phyloP scores from a whole-genome alignment of 2,888 invertebrate genomes.

The Thalpophila matura region DNA sequence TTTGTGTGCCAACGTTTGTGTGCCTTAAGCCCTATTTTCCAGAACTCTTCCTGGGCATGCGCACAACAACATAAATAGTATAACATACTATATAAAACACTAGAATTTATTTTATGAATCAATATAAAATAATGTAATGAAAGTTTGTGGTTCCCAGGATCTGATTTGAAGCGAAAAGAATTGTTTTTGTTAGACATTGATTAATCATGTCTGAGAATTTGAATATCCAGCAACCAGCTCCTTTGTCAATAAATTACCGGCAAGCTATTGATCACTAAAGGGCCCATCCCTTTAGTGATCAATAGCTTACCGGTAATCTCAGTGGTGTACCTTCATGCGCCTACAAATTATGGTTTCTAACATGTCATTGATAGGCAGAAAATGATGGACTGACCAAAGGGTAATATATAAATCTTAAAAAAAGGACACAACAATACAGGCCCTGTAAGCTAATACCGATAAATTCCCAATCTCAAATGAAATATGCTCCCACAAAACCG shows the following conservation, averaged over 20 bases:
- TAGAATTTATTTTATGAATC: conserved; percentile 19
- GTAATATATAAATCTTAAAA: neutral
- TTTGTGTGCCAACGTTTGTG: too few relatives aligned
- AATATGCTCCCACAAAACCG: conserved; percentile 22
- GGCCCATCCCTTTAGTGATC: neutral
- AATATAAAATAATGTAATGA: conserved; percentile 36
- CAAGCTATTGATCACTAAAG: neutral
- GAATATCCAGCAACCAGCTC: conserved; percentile 55
- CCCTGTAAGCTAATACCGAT: neutral
- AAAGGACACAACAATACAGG: neutral
- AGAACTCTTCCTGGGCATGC: too few relatives aligned
- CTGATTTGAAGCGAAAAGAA: conserved; percentile 49
- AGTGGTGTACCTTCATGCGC: neutral
- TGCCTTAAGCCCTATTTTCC: too few relatives aligned
- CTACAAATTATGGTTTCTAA: neutral
- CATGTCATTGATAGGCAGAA: too few relatives aligned
- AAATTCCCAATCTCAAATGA: conserved; percentile 15
- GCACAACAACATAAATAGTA: too few relatives aligned
- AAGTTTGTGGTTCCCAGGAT: conserved; percentile 29
- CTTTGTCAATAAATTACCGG: conserved; percentile 43
- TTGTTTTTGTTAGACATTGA: conserved; percentile 59
- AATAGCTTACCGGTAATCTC: too few relatives aligned
- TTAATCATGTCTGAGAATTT: conserved; percentile 62
- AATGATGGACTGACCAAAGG: too few relatives aligned
- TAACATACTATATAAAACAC: conserved; percentile 30